Evolutionary conservation across 2,113 vertebrate species (phyloP).

Genomic region (Anhinga rufa): DNA sequence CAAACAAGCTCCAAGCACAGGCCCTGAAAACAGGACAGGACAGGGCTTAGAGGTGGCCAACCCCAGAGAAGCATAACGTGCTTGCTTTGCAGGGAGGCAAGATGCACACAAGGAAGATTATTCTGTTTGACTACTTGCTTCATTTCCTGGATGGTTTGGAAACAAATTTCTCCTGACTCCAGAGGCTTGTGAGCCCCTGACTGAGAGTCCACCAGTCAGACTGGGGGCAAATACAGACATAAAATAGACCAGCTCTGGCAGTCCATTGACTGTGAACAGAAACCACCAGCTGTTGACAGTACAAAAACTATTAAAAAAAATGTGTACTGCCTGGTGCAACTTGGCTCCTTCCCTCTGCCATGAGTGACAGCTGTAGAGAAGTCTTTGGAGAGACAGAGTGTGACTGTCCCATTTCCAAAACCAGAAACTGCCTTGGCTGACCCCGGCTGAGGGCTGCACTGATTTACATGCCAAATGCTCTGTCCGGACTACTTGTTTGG

Average conservation of each 20-base stretch:
- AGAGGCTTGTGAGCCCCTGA: background rate
- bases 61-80: background rate
- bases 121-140: background rate
- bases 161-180: background rate
- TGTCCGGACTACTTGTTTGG: background rate
- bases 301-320: conserved; percentile 41
- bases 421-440: background rate
- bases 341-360: background rate
- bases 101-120: background rate
- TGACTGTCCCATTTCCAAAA: conserved; percentile 40
- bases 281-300: conserved; percentile 22
- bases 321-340: background rate
- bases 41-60: background rate
- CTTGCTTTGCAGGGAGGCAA: background rate
- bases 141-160: background rate
- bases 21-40: background rate
- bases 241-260: conserved; percentile 25
- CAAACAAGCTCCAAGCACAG: background rate
- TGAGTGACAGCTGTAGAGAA: conserved; percentile 53
- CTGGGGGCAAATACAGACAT: background rate
- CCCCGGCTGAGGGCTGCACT: background rate
- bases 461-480: background rate
- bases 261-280: conserved; percentile 3
- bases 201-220: background rate
- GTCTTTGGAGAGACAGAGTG: background rate